Evolutionary conservation across 2,888 invertebrate genomes (phyloP).

Genomic region (Eupsilia transversa): DNA sequence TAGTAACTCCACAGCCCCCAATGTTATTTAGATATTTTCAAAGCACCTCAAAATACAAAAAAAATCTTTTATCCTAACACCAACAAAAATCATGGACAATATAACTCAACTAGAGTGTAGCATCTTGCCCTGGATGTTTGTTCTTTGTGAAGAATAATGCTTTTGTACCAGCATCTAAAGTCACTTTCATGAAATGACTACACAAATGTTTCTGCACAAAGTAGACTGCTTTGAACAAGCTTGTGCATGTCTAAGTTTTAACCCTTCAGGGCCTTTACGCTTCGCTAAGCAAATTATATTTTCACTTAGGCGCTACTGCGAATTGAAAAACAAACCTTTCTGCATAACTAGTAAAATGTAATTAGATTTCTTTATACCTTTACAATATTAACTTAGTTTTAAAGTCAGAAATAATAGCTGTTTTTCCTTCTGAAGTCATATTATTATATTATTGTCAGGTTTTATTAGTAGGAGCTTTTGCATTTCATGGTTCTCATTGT

Average conservation of each 20-base stretch:
- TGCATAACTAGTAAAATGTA: not conserved
- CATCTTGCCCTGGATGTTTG: conserved; percentile 70
- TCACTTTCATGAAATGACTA: conserved; percentile 64
- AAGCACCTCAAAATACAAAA: not conserved
- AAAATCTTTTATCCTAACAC: conserved; percentile 15
- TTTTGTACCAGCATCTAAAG: conserved; percentile 70
- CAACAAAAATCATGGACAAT: conserved; percentile 34
- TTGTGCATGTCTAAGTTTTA: conserved; percentile 47
- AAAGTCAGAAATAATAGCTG: not conserved
- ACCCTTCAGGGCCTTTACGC: conserved; percentile 6
- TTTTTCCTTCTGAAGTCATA: not conserved
- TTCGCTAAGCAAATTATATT: conserved; percentile 13
- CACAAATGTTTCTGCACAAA: conserved; percentile 54
- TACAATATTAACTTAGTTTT: not conserved
- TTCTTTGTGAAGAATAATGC: conserved; percentile 71
- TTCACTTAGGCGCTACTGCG: not conserved
- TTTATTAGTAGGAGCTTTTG: not conserved
- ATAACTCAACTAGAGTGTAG: conserved; percentile 52
- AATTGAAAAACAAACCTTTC: not conserved
- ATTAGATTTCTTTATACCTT: not conserved
- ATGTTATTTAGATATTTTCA: not conserved
- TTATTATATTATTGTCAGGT: not conserved
- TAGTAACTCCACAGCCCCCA: not conserved
- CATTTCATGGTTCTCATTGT: not conserved
- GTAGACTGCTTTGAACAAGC: conserved; percentile 49